phyloP scores from a whole-genome alignment of 2,113 vertebrate genomes.

The Ptychochromis oligacanthus region DNA sequence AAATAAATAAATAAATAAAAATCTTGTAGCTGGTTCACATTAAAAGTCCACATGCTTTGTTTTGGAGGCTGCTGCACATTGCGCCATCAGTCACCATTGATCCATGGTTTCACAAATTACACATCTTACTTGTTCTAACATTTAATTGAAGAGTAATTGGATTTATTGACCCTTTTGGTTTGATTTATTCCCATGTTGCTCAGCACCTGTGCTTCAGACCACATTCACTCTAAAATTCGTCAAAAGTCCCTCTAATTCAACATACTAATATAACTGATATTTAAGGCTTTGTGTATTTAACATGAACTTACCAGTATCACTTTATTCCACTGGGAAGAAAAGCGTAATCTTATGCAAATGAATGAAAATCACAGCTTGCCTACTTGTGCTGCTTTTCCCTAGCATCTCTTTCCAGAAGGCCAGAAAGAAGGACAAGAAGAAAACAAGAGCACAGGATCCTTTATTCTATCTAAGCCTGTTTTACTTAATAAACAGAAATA shows the following conservation, averaged over 20 bases:
- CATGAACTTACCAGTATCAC: neutral
- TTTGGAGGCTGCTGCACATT: neutral
- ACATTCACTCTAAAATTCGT: neutral
- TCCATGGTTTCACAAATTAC: neutral
- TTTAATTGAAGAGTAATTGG: constrained; percentile 22
- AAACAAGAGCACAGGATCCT: neutral
- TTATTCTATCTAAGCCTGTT: neutral
- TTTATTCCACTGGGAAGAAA: neutral
- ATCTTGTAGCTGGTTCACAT: neutral
- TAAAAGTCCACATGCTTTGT: neutral
- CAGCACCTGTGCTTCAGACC: neutral
- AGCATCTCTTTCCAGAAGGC: neutral
- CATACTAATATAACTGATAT: neutral
- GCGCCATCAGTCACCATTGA: neutral
- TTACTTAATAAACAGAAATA: neutral
- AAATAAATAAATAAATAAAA: neutral
- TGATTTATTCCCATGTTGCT: neutral
- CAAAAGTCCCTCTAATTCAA: neutral
- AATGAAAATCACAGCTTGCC: neutral
- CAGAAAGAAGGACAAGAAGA: neutral
- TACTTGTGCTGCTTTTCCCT: neutral
- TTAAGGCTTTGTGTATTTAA: neutral
- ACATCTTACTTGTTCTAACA: neutral
- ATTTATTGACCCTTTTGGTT: constrained; percentile 6
- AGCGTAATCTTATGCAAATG: neutral